These are phyloP conservation scores for Nyctibius grandis DNA, from an alignment of 2,797 vertebrate species.

Conservation along the genomic window DNA sequence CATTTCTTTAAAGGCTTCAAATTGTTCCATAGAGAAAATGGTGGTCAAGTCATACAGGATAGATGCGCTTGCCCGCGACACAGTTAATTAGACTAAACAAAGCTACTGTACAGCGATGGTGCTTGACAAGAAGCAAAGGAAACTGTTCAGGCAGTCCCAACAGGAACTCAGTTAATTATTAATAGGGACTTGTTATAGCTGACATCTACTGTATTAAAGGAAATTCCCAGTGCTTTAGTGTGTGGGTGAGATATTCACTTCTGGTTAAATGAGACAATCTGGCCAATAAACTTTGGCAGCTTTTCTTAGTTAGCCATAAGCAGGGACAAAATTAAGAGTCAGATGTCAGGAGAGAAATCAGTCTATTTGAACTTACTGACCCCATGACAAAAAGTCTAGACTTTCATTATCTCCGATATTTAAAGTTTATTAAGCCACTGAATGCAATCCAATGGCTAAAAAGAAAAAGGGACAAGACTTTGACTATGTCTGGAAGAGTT, in stretches of 20 bases:
- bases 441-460: background rate
- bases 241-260: background rate
- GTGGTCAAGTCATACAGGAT: background rate
- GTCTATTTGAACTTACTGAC: conserved; percentile 14
- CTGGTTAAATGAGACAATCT: conserved; percentile 24
- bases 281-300: background rate
- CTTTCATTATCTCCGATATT: background rate
- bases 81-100: background rate
- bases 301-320: background rate
- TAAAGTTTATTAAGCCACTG: conserved; percentile 32
- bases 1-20: background rate
- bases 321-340: conserved; percentile 41
- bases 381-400: background rate
- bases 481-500: background rate
- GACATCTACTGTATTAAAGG: background rate
- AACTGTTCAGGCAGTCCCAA: conserved; percentile 1
- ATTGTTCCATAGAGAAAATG: background rate
- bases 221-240: background rate
- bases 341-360: conserved; percentile 24
- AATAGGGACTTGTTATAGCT: background rate
- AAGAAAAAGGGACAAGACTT: background rate
- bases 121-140: background rate
- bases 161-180: conserved; percentile 16
- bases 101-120: background rate
- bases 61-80: background rate